Conservation (phyloP, 2,797 vertebrate species). For the Karalla daura region DNA sequence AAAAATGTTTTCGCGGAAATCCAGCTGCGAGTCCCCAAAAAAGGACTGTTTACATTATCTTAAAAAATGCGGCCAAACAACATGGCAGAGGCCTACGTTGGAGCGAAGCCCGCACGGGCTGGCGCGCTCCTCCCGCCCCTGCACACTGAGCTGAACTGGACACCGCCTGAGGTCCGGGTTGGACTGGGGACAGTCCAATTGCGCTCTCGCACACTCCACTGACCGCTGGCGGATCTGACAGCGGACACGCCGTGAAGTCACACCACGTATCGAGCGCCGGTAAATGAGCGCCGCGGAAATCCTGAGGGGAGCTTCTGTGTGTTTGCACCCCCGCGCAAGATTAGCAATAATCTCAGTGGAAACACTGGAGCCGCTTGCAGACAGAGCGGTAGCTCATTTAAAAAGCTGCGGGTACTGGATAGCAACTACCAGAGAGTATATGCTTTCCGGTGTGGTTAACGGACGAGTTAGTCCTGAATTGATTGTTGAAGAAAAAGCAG, state of each 20-base stretch:
- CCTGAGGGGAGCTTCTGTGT: constrained; percentile 12
- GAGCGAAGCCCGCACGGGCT: constrained; percentile 45
- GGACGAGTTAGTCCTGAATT: too few relatives aligned
- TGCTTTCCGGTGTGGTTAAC: too few relatives aligned
- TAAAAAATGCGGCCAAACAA: constrained; percentile 51
- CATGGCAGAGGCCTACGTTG: constrained; percentile 48
- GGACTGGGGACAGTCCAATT: constrained; percentile 60
- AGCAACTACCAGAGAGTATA: too few relatives aligned
- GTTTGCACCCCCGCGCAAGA: constrained; percentile 21
- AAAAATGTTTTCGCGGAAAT: constrained; percentile 41
- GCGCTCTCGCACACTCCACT: constrained; percentile 50
- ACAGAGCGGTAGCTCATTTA: too few relatives aligned
- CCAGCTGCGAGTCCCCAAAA: constrained; percentile 37
- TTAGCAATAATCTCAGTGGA: too few relatives aligned
- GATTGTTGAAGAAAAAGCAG: too few relatives aligned
- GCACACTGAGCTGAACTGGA: constrained; percentile 53
- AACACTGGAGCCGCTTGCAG: too few relatives aligned
- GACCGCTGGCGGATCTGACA: constrained; percentile 58
- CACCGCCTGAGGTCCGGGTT: constrained; percentile 31
- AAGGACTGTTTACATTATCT: constrained; percentile 46
- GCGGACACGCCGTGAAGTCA: constrained; percentile 40
- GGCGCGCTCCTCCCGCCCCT: constrained; percentile 31
- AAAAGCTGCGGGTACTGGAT: too few relatives aligned
- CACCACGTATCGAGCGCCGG: constrained; percentile 44
- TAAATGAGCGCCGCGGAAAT: constrained; percentile 58